Base-by-base conservation (phyloP, 2,888 invertebrate species). In the Gonocerus acuteangulatus region DNA sequence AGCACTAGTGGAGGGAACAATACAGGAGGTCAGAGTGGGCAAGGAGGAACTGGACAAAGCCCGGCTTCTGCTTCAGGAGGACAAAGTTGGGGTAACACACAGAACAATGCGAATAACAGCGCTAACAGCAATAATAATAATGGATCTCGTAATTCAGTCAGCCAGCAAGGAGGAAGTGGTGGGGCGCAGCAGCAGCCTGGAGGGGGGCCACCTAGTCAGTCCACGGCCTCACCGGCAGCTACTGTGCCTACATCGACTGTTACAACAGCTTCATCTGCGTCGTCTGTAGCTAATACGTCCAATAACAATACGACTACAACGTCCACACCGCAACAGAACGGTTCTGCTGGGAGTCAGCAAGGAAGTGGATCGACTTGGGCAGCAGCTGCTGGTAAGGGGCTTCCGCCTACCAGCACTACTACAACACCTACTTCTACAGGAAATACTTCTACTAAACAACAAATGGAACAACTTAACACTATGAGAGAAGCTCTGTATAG, bases 401-500 rank as follows among this genome's bases (percentile, higher is more conserved):
- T 52, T 27, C 63, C 48, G 18, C 60, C 65, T 48, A 48, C 66
- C 42, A 61, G 58, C 36, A 48, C 61, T 61, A 62, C 69, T 60
- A 66, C 70, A 59, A 68, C 68, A 49, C 69, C 68, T 60, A 71
- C 70, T 61, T 69, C 68, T 62, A 67, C 67, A 4, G 74, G 80
- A 48, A 80, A 82, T 66, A 84, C 82, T 69, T 83, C 86, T 64
- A 87, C 89, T 62, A 89, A 89, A 76, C 82, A 85, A 71, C 86
- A 87, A 74, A 82, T 92, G 68, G 91, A 92, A 77, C 90, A 91
- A 76, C 80, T 92, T 67, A 91, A 87, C 75, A 89, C 86, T 64
- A 91, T 93, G 89, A 82, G 92, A 66, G 92, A 93, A 75, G 89
- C 91, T 56, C 81, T 93, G 63, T 92, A 89, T 73, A 88, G 90